These are phyloP conservation scores for Meloidogyne hapla DNA, from an alignment of 1,140 invertebrate genomes.

Conservation along the genomic window DNA sequence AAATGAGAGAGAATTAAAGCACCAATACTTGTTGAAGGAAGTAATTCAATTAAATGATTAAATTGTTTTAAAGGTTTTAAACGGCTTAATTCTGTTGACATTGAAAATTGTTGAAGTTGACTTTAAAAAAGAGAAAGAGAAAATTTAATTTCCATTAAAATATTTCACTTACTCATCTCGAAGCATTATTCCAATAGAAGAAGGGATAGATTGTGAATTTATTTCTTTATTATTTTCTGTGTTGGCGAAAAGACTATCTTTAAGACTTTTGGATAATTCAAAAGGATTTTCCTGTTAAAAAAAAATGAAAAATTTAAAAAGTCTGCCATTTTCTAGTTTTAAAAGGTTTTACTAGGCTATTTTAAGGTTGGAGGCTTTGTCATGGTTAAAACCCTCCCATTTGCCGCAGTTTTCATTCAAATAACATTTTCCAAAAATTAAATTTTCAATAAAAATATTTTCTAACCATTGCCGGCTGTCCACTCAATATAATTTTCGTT, in stretches of 20 bases:
- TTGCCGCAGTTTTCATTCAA: no score
- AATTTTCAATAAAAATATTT: no score
- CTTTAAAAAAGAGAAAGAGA: not conserved
- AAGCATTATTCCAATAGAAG: conserved; percentile 20
- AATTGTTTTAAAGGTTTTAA: conserved; percentile 10
- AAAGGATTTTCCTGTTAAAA: conserved; percentile 14
- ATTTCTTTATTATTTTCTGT: not conserved
- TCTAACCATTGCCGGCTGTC: not conserved
- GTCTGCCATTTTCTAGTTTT: no score
- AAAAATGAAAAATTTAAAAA: not conserved
- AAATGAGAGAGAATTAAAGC: not conserved
- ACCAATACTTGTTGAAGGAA: conserved; percentile 11
- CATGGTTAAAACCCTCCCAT: no score
- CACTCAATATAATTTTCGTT: not conserved
- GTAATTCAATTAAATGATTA: not conserved
- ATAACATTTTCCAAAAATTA: no score
- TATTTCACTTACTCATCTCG: conserved; percentile 3
- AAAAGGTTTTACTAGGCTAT: no score
- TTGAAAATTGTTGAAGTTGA: conserved; percentile 3
- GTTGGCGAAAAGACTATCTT: not conserved
- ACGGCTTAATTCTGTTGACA: conserved; percentile 1
- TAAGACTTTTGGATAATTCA: conserved; percentile 17
- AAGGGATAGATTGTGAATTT: not conserved
- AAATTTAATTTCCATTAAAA: not conserved
- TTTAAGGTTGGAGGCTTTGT: no score